A percentile compares a stretch with the other conserved stretches of the same genome.
These are phyloP conservation scores for Sericinus montela DNA, from an alignment of 2,888 invertebrate species.

Conservation along the genomic window DNA sequence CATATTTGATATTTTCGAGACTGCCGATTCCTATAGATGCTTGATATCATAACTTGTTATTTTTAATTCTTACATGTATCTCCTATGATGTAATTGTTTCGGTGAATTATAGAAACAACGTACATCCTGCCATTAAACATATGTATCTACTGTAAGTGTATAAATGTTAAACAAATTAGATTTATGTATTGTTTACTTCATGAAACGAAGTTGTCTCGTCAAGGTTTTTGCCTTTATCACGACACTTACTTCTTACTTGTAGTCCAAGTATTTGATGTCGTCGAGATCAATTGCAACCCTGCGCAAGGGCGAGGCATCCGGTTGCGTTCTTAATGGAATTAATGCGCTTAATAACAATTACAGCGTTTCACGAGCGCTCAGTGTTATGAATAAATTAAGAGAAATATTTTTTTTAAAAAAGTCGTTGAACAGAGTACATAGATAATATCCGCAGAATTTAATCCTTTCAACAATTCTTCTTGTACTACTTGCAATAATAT, in stretches of 20 bases:
- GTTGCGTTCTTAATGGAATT: slow-evolving; percentile 14
- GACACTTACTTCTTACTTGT: slow-evolving; percentile 12
- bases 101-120: too few relatives aligned
- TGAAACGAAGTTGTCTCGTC: slow-evolving; percentile 6
- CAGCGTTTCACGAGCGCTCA: slow-evolving; percentile 2
- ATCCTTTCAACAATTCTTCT: not conserved
- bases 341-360: slow-evolving; percentile 5
- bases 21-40: too few relatives aligned
- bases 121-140: too few relatives aligned
- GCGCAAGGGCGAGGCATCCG: slow-evolving; percentile 17
- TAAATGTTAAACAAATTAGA: too few relatives aligned
- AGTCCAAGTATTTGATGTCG: slow-evolving; percentile 19
- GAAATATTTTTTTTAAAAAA: not conserved
- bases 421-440: too few relatives aligned
- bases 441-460: not conserved
- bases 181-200: slow-evolving; percentile 2
- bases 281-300: slow-evolving; percentile 18
- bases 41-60: too few relatives aligned
- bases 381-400: not conserved
- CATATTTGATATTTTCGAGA: too few relatives aligned
- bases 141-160: too few relatives aligned
- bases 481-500: too few relatives aligned
- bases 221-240: slow-evolving; percentile 12
- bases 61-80: too few relatives aligned
- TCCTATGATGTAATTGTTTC: too few relatives aligned